phyloP scores from a whole-genome alignment of 2,797 vertebrate genomes.

The Thalassophryne amazonica region DNA sequence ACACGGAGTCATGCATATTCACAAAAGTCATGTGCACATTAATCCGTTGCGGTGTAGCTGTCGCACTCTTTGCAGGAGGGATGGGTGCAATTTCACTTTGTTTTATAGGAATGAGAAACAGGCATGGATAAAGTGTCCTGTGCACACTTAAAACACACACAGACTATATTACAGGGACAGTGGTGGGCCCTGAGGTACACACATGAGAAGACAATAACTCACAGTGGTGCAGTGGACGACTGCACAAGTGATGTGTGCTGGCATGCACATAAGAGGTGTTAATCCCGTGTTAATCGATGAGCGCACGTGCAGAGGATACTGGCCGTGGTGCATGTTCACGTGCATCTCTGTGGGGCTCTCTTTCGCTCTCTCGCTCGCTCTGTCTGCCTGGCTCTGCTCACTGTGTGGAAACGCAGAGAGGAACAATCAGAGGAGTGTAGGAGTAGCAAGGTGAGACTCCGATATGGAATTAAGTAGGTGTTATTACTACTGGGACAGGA shows the following conservation, averaged over 20 bases:
- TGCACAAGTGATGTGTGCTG: slow-evolving; percentile 20
- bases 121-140: slow-evolving; percentile 17
- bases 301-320: slow-evolving; percentile 33
- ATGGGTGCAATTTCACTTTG: slow-evolving; percentile 62
- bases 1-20: slow-evolving; percentile 29
- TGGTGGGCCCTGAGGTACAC: slow-evolving; percentile 60
- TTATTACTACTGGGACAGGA: slow-evolving; percentile 65
- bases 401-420: slow-evolving; percentile 44
- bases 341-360: slow-evolving; percentile 12
- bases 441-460: slow-evolving; percentile 67
- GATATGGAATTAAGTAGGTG: slow-evolving; percentile 65
- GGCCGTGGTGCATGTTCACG: slow-evolving; percentile 24
- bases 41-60: slow-evolving; percentile 17
- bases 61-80: slow-evolving; percentile 39
- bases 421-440: slow-evolving; percentile 56
- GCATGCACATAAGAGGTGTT: slow-evolving; percentile 31
- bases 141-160: background rate
- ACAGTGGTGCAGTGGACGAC: slow-evolving; percentile 42
- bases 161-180: slow-evolving; percentile 77
- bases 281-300: slow-evolving; percentile 67
- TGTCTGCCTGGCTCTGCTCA: slow-evolving; percentile 37
- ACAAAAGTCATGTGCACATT: background rate
- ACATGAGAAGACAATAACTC: slow-evolving; percentile 66
- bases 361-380: slow-evolving; percentile 6
- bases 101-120: slow-evolving; percentile 62